Base-by-base conservation (phyloP, 2,113 vertebrate species). In the Lichenostomus cassidix region DNA sequence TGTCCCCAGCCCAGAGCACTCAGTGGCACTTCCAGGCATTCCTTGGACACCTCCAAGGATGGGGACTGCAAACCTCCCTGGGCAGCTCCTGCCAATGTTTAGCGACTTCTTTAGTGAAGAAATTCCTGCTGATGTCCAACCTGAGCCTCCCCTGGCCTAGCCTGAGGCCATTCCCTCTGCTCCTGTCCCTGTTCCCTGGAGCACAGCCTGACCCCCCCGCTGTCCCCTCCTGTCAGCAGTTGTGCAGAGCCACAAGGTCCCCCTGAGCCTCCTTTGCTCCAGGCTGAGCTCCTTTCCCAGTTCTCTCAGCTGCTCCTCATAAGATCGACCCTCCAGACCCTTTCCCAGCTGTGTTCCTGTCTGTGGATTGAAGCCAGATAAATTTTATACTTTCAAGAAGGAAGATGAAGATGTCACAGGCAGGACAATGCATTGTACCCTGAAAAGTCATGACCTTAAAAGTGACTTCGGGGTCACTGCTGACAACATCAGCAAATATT, bases 21-120 rank as follows among this genome's bases (percentile, higher is more conserved):
- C 1, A 33, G 44, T 65, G 68, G 37, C 44, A 81, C 10, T 0
- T 50, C 35, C 86, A 73, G 27, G 0, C 2, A 0, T 65, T 31
- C 50, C 42, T 6, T 5, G 27, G 25, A 0, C 37, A 37, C 52
- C 52, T 52, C 52, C 77, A 59, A 68, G 27, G 33, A 11, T 58
- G 68, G 22, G 15, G 0, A 24, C 17, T 52, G 44, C 77, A 74
- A 18, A 6, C 37, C 44, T 59, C 37, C 44, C 52, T 59, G 52
- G 19, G 33, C 15, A 79, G 42, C 41, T 3, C 15, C n/a, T 85
- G 0, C 5, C 42, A 29, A 12, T 5, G 9, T 16, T 5, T 64
- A 10, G 33, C 3, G 3, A 27, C 17, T 7, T 10, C 3, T 55
- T 19, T 35, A 3, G 4, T 22, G 42, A 1, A 6, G 35, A 41